Evolutionary conservation across 1,140 invertebrate species (phyloP), one percentile per base, ranked within the genome.

Genomic region (Brachionus manjavacas): DNA sequence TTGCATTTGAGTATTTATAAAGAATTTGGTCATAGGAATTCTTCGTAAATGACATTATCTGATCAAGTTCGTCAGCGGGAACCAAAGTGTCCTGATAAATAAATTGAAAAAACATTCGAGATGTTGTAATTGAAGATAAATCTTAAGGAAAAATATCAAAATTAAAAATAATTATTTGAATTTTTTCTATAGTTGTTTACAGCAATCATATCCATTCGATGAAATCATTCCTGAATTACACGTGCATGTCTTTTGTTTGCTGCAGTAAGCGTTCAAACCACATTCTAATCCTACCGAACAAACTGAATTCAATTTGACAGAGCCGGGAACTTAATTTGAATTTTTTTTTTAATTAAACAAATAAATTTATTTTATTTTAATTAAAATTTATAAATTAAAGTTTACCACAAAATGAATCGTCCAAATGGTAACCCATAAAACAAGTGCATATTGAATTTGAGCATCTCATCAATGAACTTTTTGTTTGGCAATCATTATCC

Each of bases 21-120:
- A 76, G 25, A 76, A 49, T 46, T 25, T 49, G 72, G 43, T 76
- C 72, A 49, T 76, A 76, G 4, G 43, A 20, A 76, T 76, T 76
- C 12, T 25, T 76, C 4, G 41, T 49, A 12, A 76, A 49, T 46
- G 23, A 35, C 16, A 52, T 76, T 76, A 76, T 76, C 49, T 76
- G 72, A 76, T 76, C 72, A 7, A 76, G 23, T 49, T 76, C 72
- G 41, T 76, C 72, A 11, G 72, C 35, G 7, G 72, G 72, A 12
- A 43, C 41, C 23, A 76, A 49, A 6, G 43, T 49, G 20, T 76
- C 72, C 49, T 76, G 72, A 25, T 76, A 76, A 49, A 76, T 23
- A n/a, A 76, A 76, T 49, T 76, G 41, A 49, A 76, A 49, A 25
- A 25, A 76, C 9, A 76, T 23, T 49, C n/a, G 9, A 35, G 72